phyloP scores from a whole-genome alignment of 30 jellyfish, hydroid and myxozoan species.

The Aurelia coerulea region DNA sequence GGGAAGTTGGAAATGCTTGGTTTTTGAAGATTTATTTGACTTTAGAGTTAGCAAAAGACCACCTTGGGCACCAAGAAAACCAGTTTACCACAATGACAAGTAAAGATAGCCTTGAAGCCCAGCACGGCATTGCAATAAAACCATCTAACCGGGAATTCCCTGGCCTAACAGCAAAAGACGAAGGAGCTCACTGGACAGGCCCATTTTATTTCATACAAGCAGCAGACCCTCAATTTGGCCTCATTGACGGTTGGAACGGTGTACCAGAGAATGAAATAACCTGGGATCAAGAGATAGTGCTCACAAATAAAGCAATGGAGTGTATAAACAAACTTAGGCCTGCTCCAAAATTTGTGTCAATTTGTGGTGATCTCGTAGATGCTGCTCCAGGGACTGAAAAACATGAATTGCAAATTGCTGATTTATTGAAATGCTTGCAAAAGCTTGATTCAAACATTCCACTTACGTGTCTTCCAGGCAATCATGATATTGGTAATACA shows the following conservation, averaged over 20 bases:
- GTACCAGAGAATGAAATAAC: slow-evolving; percentile 59
- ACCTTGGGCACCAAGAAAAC: no score
- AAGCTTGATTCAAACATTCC: slow-evolving; percentile 71
- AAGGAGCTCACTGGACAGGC: slow-evolving; percentile 54
- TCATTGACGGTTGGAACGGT: slow-evolving; percentile 91
- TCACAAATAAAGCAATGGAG: slow-evolving; percentile 77
- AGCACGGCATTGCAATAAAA: not conserved
- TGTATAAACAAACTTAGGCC: slow-evolving; percentile 74
- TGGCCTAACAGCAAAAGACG: slow-evolving; percentile 49
- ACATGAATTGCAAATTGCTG: slow-evolving; percentile 76
- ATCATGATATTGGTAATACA: slow-evolving; percentile 92
- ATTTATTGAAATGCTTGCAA: slow-evolving; percentile 50
- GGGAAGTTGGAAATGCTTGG: no score
- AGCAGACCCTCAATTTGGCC: slow-evolving; percentile 95
- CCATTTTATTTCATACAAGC: slow-evolving; percentile 82
- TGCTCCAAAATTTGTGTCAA: slow-evolving; percentile 83
- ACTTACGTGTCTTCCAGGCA: slow-evolving; percentile 88
- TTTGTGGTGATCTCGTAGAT: slow-evolving; percentile 95
- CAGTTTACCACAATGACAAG: no score
- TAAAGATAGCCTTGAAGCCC: no score
- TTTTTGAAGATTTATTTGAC: no score
- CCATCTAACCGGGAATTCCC: slow-evolving; percentile 35
- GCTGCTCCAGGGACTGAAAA: slow-evolving; percentile 81
- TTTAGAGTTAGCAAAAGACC: no score
- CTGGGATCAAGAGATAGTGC: slow-evolving; percentile 88